Percentiles rank a stretch among this genome's conserved stretches.
phyloP scores from a whole-genome alignment of 2,888 invertebrate species.

The Cheilosia impressa region DNA sequence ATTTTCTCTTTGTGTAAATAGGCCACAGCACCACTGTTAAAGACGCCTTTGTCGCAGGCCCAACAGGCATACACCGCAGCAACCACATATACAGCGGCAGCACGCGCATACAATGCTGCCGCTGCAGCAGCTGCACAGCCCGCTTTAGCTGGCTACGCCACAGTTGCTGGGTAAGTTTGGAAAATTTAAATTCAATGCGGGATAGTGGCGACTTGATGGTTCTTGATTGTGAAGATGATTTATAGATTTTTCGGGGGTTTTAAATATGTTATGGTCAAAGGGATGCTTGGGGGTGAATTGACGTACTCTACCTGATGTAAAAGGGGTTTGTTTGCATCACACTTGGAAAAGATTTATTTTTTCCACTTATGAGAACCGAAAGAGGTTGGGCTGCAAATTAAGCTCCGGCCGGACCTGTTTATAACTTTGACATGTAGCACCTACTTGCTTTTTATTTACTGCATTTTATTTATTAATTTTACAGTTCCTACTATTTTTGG shows the following conservation, averaged over 20 bases:
- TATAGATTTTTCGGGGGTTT: neutral
- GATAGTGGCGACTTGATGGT: conserved; percentile 22
- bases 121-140: conserved; percentile 86
- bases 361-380: no score
- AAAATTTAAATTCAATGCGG: conserved; percentile 11
- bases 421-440: no score
- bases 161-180: conserved; percentile 87
- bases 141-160: conserved; percentile 88
- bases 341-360: no score
- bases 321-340: no score
- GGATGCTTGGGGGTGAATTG: no score
- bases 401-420: no score
- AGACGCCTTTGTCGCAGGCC: conserved; percentile 91
- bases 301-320: no score
- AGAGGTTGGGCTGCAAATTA: no score
- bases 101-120: conserved; percentile 91
- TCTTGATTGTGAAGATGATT: conserved; percentile 49
- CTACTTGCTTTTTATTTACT: no score
- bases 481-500: no score
- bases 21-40: conserved; percentile 91
- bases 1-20: conserved; percentile 79
- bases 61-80: conserved; percentile 95
- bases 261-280: no score
- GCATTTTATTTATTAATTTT: no score
- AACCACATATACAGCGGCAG: conserved; percentile 93